Percentiles rank a stretch among this genome's conserved stretches.
phyloP scores from a whole-genome alignment of 1,140 invertebrate species.

The Bilobella aurantiaca region DNA sequence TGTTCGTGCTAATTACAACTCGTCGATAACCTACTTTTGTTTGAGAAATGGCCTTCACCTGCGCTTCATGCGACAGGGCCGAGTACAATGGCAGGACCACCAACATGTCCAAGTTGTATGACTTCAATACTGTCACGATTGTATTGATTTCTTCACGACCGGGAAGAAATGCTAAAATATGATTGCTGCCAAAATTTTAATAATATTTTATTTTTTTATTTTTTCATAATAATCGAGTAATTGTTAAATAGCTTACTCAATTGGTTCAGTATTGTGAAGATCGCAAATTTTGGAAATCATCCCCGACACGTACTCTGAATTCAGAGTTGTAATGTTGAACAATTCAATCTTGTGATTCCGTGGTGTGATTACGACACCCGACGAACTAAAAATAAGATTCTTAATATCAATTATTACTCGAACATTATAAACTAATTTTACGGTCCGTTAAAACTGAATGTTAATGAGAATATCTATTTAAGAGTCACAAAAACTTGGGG shows the following conservation, averaged over 20 bases:
- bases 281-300: conserved; percentile 63
- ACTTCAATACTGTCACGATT: conserved; percentile 42
- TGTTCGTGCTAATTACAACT: conserved; percentile 92
- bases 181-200: conserved; percentile 49
- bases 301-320: conserved; percentile 61
- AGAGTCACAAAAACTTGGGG: conserved; percentile 67
- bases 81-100: conserved; percentile 71
- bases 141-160: conserved; percentile 98
- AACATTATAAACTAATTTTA: no score
- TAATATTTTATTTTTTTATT: conserved; percentile 27
- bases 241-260: conserved; percentile 56
- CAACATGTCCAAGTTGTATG: conserved; percentile 42
- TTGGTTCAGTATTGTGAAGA: conserved; percentile 70
- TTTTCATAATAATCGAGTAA: not conserved
- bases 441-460: no score
- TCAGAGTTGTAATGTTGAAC: no score
- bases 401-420: no score
- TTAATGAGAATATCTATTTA: conserved; percentile 71
- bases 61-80: conserved; percentile 61
- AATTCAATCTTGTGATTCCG: no score
- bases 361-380: no score
- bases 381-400: no score
- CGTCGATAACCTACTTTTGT: conserved; percentile 61
- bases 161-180: conserved; percentile 94
- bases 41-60: conserved; percentile 65